A percentile compares a stretch with the other conserved stretches of the same genome.
Evolutionary conservation across 2,888 invertebrate species (phyloP).

Genomic region (Tiphia femorata): DNA sequence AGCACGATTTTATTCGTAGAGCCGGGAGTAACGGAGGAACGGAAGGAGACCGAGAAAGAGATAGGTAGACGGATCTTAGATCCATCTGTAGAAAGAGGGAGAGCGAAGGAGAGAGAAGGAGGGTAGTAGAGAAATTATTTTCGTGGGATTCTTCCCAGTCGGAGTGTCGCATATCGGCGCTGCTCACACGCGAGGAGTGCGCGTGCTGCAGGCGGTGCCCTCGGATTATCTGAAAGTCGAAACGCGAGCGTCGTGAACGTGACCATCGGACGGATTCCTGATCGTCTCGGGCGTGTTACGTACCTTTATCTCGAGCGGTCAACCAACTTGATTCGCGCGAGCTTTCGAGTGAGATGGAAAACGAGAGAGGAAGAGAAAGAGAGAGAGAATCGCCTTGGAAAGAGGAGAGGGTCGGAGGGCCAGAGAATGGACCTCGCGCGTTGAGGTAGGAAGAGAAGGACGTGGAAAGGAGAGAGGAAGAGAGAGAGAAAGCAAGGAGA

Average conservation of each 20-base stretch:
- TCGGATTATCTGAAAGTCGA: constrained; percentile 49
- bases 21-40: too few species aligned
- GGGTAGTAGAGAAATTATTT: constrained; percentile 5
- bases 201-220: constrained; percentile 31
- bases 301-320: constrained; percentile 57
- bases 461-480: constrained; percentile 12
- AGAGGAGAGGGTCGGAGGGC: too few species aligned
- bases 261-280: constrained; percentile 58
- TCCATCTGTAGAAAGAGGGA: too few species aligned
- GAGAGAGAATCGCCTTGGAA: too few species aligned
- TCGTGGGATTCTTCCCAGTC: constrained; percentile 8
- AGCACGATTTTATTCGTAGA: too few species aligned
- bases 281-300: constrained; percentile 42
- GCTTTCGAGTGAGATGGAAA: neutral
- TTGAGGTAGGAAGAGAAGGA: too few species aligned
- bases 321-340: constrained; percentile 57
- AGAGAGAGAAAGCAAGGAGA: constrained; percentile 10
- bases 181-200: constrained; percentile 25
- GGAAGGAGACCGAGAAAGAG: too few species aligned
- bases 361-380: neutral
- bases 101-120: too few species aligned
- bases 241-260: constrained; percentile 51
- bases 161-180: constrained; percentile 13
- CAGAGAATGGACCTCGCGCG: too few species aligned
- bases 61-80: too few species aligned